Evolutionary conservation across 2,888 invertebrate genomes (phyloP), one percentile per base, ranked within the genome.

Genomic region (Oscheius sp.): DNA sequence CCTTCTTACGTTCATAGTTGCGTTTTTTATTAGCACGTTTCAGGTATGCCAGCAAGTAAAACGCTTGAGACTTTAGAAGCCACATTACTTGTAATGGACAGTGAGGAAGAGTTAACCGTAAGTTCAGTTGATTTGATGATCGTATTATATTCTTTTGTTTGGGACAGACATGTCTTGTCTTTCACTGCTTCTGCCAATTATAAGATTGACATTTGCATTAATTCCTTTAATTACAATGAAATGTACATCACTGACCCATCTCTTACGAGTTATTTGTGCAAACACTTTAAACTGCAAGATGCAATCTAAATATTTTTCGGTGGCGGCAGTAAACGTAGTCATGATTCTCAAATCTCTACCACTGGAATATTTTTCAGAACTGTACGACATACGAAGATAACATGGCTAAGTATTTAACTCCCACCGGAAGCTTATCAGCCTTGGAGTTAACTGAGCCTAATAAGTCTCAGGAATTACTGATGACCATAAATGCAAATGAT

Each of bases 321-420:
- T 6, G 20, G 41, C n/a, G 3, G n/a, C n/a, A n/a, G n/a, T n/a
- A n/a, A n/a, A n/a, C n/a, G n/a, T n/a, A n/a, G n/a, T n/a, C n/a
- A n/a, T n/a, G n/a, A n/a, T n/a, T n/a, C n/a, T n/a, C n/a, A n/a
- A n/a, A n/a, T n/a, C n/a, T n/a, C n/a, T n/a, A n/a, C n/a, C n/a
- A 50, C 6, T 50, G 28, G 9, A 22, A 26, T 14, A 14, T 69
- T 44, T n/a, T 74, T 67, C 41, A 44, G 41, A 64, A 44, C 51
- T 41, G 38, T 5, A 51, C 28, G 38, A 44, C 24, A 22, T 64
- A 50, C 3, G 64, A 50, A 20, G 64, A 64, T 26, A 64, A 64
- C 33, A 36, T 17, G 51, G 64, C 50, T 9, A 51, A 51, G 24
- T 64, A 64, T 26, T 51, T 41, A 9, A 64, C 64, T 17, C 64